Base-by-base conservation (phyloP, 2,888 invertebrate genomes). In the Drosophila tripunctata region DNA sequence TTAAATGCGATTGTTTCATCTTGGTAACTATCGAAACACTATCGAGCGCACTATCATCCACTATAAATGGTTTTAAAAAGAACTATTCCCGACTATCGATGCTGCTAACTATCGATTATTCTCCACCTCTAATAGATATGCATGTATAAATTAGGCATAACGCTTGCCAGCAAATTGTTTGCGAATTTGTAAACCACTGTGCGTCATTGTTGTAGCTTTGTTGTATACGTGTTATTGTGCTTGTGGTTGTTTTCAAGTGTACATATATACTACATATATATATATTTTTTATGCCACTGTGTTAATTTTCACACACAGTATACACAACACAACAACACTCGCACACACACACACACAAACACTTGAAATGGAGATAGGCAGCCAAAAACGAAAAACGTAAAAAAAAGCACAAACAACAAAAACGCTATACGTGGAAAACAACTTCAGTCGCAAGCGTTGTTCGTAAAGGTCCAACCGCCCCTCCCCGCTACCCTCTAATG, bases 251-350 rank as follows among this genome's bases (percentile, higher is more conserved):
- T 67, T 60, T 56, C 45, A n/a, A 51, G 24, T 56, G 36, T 58
- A 17, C 33, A n/a, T 35, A 47, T 57, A 40, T 57, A 52, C 19
- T 41, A 47, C 36, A 33, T 47, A 19, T 61, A 33, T 54, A 36
- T 45, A 30, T 57, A 44, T 69, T 80, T 77, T 78, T 55, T 67
- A 67, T 68, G 78, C 38, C 67, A 87, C 70, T 81, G 81, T 84
- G 86, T 87, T 84, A 87, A 87, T 87, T 87, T 84, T 73, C 67
- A 84, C 85, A 87, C 76, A 63, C 48, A 68, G 47, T 40, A 61
- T 41, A 67, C 61, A 47, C 44, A 65, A 48, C 36, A 55, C 45
- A 38, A 17, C 4, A 10, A 10, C 45, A 40, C 27, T 47, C 47
- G 51, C 56, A 82, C 63, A 78, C 77, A 85, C 43, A 64, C 44